phyloP scores from a whole-genome alignment of 2,888 invertebrate genomes.

The Argyra leucocephala region DNA sequence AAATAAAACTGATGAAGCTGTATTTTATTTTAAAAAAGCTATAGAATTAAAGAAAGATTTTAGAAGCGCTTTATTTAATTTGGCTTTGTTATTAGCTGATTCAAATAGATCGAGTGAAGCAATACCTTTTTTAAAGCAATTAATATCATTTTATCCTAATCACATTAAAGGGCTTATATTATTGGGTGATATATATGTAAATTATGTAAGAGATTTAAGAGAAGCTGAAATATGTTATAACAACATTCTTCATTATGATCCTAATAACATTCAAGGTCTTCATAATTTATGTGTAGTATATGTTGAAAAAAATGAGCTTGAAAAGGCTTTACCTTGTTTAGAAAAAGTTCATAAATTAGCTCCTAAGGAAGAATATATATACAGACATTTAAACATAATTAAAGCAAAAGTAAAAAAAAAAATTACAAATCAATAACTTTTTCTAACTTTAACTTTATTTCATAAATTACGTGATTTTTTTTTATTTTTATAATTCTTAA shows the following conservation, averaged over 20 bases:
- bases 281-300: constrained; percentile 95
- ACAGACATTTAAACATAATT: constrained; percentile 82
- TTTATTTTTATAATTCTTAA: no score
- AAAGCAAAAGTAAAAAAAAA: constrained; percentile 47
- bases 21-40: constrained; percentile 82
- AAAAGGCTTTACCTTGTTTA: constrained; percentile 77
- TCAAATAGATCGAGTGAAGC: constrained; percentile 81
- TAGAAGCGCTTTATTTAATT: constrained; percentile 86
- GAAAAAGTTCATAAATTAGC: constrained; percentile 70
- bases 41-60: constrained; percentile 82
- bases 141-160: constrained; percentile 83
- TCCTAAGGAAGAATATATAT: constrained; percentile 84
- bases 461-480: no score
- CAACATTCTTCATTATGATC: constrained; percentile 75
- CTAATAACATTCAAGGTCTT: constrained; percentile 84
- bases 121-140: constrained; percentile 81
- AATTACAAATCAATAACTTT: constrained; percentile 10
- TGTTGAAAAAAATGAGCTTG: constrained; percentile 80
- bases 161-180: constrained; percentile 90
- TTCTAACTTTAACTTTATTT: no score
- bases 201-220: constrained; percentile 85
- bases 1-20: constrained; percentile 76
- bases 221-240: constrained; percentile 93
- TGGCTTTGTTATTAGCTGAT: constrained; percentile 82
- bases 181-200: constrained; percentile 91